Base-by-base conservation (phyloP, 2,113 vertebrate species). In the Calypte anna region DNA sequence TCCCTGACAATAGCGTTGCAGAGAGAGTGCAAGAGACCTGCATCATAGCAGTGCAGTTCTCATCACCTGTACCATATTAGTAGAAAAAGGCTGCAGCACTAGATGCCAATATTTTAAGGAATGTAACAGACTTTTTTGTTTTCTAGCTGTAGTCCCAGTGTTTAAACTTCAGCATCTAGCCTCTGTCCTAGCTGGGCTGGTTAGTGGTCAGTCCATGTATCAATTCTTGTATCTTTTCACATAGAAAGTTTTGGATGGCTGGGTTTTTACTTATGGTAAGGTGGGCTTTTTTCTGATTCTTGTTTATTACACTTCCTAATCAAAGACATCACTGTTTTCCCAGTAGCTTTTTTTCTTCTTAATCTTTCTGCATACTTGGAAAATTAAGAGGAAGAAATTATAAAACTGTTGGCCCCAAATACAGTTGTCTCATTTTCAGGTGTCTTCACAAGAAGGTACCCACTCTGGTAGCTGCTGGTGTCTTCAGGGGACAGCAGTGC, bases 91-190 rank as follows among this genome's bases (percentile, higher is more conserved):
- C 64, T 89, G 30, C 69, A 82, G 58, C 16, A 50, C 46, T 74
- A 66, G 38, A 92, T 82, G 75, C 36, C 82, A 81, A 15, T 59
- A 79, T 75, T 78, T 90, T 67, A 74, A 93, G 82, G 76, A 92
- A 85, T 77, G 53, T 77, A 86, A 68, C 27, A 58, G 58, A 73
- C 10, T 28, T 54, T 70, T 91, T 8, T 33, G 17, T 31, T 46
- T 57, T 82, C 40, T 81, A 51, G 11, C 33, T 81, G 13, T 31
- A 28, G 66, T 89, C 46, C 22, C 31, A 31, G 23, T 43, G 8
- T 28, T 74, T 73, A 73, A 95, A 67, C 18, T 25, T 80, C 44
- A 86, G 10, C 64, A 64, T 19, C 38, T 25, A 66, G 36, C 33
- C n/a, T 90, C 36, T 48, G 63, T 2, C 36, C 13, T 58, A 54